These are phyloP conservation scores for Bruchidius siliquastri DNA, from an alignment of 2,888 invertebrate genomes.

Conservation along the genomic window DNA sequence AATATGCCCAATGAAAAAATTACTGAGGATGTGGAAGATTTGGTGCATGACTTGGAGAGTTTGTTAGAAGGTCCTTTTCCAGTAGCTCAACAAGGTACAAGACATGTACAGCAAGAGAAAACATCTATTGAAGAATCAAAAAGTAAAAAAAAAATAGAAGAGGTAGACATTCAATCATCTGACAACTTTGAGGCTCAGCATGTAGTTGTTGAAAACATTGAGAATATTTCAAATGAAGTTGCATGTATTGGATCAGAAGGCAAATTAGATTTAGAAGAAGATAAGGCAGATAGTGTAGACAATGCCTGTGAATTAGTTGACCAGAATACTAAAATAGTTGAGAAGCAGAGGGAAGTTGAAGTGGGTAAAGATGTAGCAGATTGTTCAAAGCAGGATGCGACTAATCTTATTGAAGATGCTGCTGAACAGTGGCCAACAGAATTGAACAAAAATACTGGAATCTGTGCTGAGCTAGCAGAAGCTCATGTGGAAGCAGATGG, in stretches of 20 bases:
- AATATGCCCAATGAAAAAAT: constrained; percentile 35
- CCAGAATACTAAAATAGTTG: neutral
- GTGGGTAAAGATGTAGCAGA: neutral
- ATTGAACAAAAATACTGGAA: neutral
- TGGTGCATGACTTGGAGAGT: constrained; percentile 46
- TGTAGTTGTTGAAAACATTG: too few relatives aligned
- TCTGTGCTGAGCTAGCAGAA: neutral
- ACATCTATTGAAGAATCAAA: neutral
- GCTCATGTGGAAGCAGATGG: neutral
- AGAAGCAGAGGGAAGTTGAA: neutral
- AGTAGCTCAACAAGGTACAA: neutral
- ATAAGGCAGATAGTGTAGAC: neutral
- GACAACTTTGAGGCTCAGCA: neutral
- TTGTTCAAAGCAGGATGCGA: too few relatives aligned
- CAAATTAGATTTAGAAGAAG: neutral
- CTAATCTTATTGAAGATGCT: too few relatives aligned
- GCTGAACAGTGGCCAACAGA: neutral
- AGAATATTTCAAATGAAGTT: neutral
- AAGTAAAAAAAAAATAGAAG: neutral
- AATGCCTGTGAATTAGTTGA: neutral
- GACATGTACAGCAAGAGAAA: neutral
- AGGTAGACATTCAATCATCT: neutral
- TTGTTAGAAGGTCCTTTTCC: constrained; percentile 35
- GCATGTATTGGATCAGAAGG: neutral
- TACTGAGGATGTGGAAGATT: constrained; percentile 45